Base-by-base conservation (phyloP, 2,797 vertebrate genomes). In the Dallia pectoralis region DNA sequence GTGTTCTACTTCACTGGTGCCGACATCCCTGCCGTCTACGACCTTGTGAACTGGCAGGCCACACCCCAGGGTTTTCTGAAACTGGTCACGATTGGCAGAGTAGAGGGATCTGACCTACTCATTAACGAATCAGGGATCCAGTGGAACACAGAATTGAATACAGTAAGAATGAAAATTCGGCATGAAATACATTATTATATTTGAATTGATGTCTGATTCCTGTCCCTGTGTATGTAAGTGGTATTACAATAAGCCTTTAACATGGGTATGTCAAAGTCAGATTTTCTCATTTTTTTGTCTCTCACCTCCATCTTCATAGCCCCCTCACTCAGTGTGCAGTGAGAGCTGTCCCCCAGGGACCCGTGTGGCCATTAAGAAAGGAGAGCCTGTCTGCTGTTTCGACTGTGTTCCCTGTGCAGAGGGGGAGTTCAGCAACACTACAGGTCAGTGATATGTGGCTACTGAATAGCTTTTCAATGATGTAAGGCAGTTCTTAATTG, bases 41-140 rank as follows among this genome's bases (percentile, higher is more conserved):
- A 94, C 79, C 79, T 94, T 25, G 85, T 94, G 30, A 94, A 93
- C 82, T 94, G 92, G 93, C 91, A 93, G 79, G 87, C 63, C 3
- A 81, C 48, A 12, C 22, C 85, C 2, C 73, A 82, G 0, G 91
- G 90, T 0, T 29, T 72, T 4, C 79, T 89, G 4, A 82, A 76
- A 47, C 81, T 89, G 2, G 83, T 85, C 40, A 72, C 84, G 18
- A 83, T 93, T 0, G 93, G 93, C 22, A 79, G 36, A 3, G 86
- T 93, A 63, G 84, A 93, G 4, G 91, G 88, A 0, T 87, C 81
- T 51, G 77, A 93, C 16, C 75, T 94, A 22, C 36, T 77, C 3
- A 73, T 94, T 11, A 88, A 91, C 11, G 85, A 92, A 18, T 88
- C 90, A 5, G 83, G 80, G 0, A 89, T 93, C 80, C 83, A 82